phyloP scores from a whole-genome alignment of 1,140 invertebrate species.

The Zaprionus vittiger region DNA sequence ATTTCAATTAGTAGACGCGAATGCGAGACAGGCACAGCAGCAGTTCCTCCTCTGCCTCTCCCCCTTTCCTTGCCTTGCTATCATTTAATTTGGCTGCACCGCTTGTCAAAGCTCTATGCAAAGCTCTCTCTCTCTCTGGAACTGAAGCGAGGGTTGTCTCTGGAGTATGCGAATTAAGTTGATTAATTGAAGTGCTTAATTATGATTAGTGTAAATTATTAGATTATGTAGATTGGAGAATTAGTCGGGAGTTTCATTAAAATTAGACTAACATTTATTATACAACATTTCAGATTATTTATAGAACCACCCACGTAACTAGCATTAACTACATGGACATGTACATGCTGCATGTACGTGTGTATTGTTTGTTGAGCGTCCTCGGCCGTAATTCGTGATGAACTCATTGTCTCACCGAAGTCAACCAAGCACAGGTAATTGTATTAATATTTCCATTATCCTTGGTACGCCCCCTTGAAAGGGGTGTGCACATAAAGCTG shows the following conservation, averaged over 20 bases:
- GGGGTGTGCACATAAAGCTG: conserved; percentile 16
- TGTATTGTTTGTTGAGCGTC: not conserved
- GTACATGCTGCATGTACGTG: not conserved
- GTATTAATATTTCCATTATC: conserved; percentile 34
- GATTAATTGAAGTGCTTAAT: not conserved
- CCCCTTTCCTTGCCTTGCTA: conserved; percentile 2
- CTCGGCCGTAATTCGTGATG: conserved; percentile 19
- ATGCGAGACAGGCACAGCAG: not conserved
- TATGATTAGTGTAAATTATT: not conserved
- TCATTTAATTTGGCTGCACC: conserved; percentile 47
- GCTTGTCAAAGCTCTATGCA: conserved; percentile 1
- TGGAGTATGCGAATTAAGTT: not conserved
- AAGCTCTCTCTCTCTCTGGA: not conserved
- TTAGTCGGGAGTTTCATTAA: not conserved
- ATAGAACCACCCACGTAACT: not conserved
- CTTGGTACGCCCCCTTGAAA: not conserved
- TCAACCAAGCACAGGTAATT: conserved; percentile 15
- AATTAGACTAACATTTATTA: not conserved
- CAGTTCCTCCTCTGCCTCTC: not conserved
- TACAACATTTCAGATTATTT: not conserved
- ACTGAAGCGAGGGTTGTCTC: not conserved
- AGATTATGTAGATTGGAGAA: not conserved
- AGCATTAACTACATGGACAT: not conserved
- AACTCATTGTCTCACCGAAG: conserved; percentile 8
- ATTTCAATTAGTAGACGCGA: conserved; percentile 69